These are phyloP conservation scores for Zaprionus capensis DNA, from an alignment of 1,140 invertebrate genomes.

Conservation along the genomic window DNA sequence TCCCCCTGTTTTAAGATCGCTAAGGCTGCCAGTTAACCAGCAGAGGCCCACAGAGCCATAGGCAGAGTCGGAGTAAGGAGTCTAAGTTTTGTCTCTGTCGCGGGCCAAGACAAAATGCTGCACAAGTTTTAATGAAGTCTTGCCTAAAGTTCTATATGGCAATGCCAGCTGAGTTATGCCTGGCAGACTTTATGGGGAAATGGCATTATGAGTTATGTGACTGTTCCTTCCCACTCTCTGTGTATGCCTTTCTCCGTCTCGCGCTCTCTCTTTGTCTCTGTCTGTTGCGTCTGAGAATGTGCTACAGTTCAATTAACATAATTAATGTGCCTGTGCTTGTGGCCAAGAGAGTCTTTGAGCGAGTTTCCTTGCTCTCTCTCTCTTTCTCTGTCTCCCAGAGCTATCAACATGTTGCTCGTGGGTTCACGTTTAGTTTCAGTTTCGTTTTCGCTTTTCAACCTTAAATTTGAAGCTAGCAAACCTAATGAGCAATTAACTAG, in stretches of 20 bases:
- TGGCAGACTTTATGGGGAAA: constrained; percentile 59
- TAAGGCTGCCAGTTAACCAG: not conserved
- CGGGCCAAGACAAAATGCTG: constrained; percentile 35
- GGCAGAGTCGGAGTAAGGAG: not conserved
- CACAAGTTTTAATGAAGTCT: constrained; percentile 70
- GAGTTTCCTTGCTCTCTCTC: not conserved
- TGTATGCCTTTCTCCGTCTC: constrained; percentile 22
- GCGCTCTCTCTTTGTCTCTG: not conserved
- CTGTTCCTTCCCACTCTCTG: constrained; percentile 38
- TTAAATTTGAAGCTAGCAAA: constrained; percentile 2
- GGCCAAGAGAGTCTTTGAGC: not conserved
- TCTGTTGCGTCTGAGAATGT: constrained; percentile 34
- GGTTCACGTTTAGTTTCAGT: constrained; percentile 18
- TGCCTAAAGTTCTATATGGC: constrained; percentile 50
- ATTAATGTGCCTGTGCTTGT: constrained; percentile 65
- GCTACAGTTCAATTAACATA: constrained; percentile 77
- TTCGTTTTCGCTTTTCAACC: constrained; percentile 28
- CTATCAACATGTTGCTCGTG: constrained; percentile 36
- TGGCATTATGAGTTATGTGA: constrained; percentile 77
- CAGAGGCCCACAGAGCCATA: constrained; percentile 1
- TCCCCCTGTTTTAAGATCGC: constrained; percentile 19
- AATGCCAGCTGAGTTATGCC: constrained; percentile 47
- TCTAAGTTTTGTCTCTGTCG: constrained; percentile 27
- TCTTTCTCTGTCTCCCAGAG: not conserved
- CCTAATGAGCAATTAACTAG: constrained; percentile 26